Percentiles rank a stretch among this genome's conserved stretches.
Evolutionary conservation across 2,888 invertebrate species (phyloP).

Genomic region (Agrypnus murinus): DNA sequence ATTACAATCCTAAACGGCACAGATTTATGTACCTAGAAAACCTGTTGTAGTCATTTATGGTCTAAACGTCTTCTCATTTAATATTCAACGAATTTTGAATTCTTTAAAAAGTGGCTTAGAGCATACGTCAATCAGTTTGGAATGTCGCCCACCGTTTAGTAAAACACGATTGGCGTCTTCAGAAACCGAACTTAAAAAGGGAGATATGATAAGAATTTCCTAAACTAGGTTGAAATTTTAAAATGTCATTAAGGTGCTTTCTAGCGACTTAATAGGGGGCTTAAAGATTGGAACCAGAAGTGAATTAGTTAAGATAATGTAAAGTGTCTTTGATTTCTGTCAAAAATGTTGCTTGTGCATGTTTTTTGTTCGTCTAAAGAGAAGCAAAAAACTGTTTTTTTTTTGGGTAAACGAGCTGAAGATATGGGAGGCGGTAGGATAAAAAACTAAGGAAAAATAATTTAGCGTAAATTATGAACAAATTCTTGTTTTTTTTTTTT

Average conservation of each 20-base stretch:
- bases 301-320: constrained; percentile 63
- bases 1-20: no score
- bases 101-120: not conserved
- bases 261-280: constrained; percentile 46
- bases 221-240: constrained; percentile 46
- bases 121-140: not conserved
- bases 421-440: no score
- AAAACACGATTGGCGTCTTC: constrained; percentile 36
- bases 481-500: no score
- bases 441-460: no score
- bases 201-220: constrained; percentile 46
- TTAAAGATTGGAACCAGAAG: constrained; percentile 56
- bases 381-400: no score
- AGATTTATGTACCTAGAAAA: constrained; percentile 12
- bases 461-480: no score
- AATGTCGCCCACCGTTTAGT: constrained; percentile 36
- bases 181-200: constrained; percentile 18
- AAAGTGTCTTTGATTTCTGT: constrained; percentile 63
- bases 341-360: constrained; percentile 56
- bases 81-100: no score
- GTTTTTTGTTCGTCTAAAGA: no score
- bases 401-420: no score
- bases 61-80: not conserved
- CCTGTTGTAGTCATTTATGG: not conserved
- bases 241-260: constrained; percentile 51